Evolutionary conservation across 2,888 invertebrate genomes (phyloP).

Genomic region (Papilio elwesi): DNA sequence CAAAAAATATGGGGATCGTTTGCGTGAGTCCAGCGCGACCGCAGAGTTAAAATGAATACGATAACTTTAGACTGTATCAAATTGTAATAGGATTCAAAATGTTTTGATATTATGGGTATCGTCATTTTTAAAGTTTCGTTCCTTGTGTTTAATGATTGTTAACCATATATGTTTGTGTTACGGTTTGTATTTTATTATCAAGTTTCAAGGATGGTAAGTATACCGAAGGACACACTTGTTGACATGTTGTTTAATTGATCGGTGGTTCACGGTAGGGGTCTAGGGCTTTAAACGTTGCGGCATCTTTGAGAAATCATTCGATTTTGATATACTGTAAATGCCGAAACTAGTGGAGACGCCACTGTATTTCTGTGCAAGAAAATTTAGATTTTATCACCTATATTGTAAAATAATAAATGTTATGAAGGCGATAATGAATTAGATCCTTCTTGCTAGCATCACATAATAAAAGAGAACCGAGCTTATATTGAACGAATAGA

Average conservation of each 20-base stretch:
- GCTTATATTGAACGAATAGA: slow-evolving; percentile 60
- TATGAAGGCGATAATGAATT: background rate
- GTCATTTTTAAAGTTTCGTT: slow-evolving; percentile 49
- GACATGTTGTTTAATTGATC: slow-evolving; percentile 85
- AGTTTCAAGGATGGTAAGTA: slow-evolving; percentile 58
- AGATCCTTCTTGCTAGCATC: background rate
- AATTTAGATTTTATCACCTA: background rate
- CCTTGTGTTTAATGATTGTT: slow-evolving; percentile 58
- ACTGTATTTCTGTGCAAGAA: slow-evolving; percentile 68
- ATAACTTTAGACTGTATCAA: slow-evolving; percentile 42
- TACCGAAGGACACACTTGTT: slow-evolving; percentile 83
- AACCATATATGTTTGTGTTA: slow-evolving; percentile 68
- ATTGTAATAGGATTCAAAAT: slow-evolving; percentile 53
- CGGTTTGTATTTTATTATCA: slow-evolving; percentile 66
- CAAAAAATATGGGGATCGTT: slow-evolving; percentile 79
- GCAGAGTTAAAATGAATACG: slow-evolving; percentile 49
- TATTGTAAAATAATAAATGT: background rate
- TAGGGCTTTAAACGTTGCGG: slow-evolving; percentile 75
- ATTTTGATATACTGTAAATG: slow-evolving; percentile 82
- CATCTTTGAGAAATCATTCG: slow-evolving; percentile 79
- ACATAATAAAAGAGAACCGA: background rate
- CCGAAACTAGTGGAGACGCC: slow-evolving; percentile 79
- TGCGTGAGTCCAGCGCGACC: slow-evolving; percentile 63
- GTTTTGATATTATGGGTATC: slow-evolving; percentile 14
- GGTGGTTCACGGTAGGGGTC: slow-evolving; percentile 81